These are phyloP conservation scores for Sorex araneus DNA, from an alignment of 2,113 vertebrate species.

Conservation along the genomic window DNA sequence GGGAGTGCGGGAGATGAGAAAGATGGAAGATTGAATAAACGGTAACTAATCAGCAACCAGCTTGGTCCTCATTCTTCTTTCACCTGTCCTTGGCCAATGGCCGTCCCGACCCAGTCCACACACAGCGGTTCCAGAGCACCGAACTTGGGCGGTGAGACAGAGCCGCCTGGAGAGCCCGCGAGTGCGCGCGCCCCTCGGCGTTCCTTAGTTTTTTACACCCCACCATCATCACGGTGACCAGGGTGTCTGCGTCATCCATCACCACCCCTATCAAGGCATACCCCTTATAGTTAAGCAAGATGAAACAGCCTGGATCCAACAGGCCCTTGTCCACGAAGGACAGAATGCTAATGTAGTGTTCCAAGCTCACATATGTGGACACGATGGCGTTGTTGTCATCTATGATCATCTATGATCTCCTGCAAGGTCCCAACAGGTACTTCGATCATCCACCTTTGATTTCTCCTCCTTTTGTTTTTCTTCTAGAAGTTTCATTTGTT, in stretches of 20 bases:
- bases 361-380: conserved; percentile 98
- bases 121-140: no score
- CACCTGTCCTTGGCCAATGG: no score
- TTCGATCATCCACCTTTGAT: conserved; percentile 98
- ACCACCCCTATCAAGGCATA: conserved; percentile 98
- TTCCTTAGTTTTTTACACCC: no score
- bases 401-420: conserved; percentile 99
- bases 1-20: no score
- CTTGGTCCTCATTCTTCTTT: no score
- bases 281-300: conserved; percentile 98
- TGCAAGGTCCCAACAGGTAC: conserved; percentile 98
- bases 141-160: no score
- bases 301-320: conserved; percentile 97
- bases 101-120: no score
- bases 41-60: no score
- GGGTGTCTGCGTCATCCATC: conserved; percentile 98
- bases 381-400: conserved; percentile 99
- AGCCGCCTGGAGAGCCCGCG: no score
- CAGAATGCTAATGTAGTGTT: conserved; percentile 98
- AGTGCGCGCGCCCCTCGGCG: no score
- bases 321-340: conserved; percentile 99
- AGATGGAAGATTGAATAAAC: no score
- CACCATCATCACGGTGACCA: conserved; percentile 99
- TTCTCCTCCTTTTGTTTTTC: conserved; percentile 99
- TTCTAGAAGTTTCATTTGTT: conserved; percentile 87